A percentile compares a stretch with the other conserved stretches of the same genome.
phyloP scores from a whole-genome alignment of 2,113 vertebrate species.

The Pseudopipra pipra region DNA sequence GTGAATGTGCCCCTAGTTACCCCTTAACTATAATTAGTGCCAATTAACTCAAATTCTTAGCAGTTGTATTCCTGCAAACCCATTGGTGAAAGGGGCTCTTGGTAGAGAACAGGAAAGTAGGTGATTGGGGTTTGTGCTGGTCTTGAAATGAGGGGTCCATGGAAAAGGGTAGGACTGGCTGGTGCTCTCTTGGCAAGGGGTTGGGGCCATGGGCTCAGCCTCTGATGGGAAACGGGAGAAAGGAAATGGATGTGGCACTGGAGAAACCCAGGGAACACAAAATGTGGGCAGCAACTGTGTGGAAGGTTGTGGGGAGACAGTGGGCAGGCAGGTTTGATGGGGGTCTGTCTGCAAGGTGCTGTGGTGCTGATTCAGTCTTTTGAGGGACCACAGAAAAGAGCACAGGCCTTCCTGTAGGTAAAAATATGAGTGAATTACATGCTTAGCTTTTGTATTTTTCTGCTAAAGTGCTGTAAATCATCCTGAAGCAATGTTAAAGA shows the following conservation, averaged over 20 bases:
- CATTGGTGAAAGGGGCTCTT: background rate
- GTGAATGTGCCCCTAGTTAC: constrained; percentile 4
- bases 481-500: background rate
- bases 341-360: background rate
- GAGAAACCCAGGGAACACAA: background rate
- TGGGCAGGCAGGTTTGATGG: accelerated
- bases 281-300: background rate
- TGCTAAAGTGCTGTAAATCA: background rate
- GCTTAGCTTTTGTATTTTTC: background rate
- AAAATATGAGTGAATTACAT: background rate
- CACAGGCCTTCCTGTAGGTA: accelerated
- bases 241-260: background rate
- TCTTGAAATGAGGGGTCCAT: background rate
- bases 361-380: background rate
- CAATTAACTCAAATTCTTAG: constrained; percentile 39
- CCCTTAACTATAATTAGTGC: constrained; percentile 15
- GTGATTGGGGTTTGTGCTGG: background rate
- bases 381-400: background rate
- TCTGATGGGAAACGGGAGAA: background rate
- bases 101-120: background rate
- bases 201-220: background rate
- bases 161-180: background rate
- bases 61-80: background rate
- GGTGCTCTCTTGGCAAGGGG: accelerated
- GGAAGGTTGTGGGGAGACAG: background rate